Percentiles rank a stretch among this genome's conserved stretches.
phyloP scores from a whole-genome alignment of 2,888 invertebrate genomes.

The Amitus sp. region DNA sequence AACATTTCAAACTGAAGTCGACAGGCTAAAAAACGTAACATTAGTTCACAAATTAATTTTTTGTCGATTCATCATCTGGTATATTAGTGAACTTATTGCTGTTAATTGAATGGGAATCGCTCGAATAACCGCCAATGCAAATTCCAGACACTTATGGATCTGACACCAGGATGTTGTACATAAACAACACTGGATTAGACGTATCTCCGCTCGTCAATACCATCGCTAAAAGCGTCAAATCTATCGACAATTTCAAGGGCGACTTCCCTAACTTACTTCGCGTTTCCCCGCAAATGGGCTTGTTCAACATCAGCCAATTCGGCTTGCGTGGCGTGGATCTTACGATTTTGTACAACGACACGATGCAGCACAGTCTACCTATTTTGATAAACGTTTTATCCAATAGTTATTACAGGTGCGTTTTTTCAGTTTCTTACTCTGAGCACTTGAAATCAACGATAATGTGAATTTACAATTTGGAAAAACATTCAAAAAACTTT shows the following conservation, averaged over 20 bases:
- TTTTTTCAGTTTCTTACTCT: too few relatives aligned
- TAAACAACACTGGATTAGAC: constrained; percentile 68
- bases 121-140: neutral
- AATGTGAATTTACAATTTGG: too few relatives aligned
- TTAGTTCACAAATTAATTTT: too few relatives aligned
- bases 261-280: constrained; percentile 73
- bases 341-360: constrained; percentile 80
- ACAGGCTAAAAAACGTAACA: too few relatives aligned
- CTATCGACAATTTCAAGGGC: constrained; percentile 71
- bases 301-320: constrained; percentile 72
- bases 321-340: constrained; percentile 67
- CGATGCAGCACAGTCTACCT: constrained; percentile 82
- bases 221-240: constrained; percentile 56
- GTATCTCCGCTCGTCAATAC: constrained; percentile 55
- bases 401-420: constrained; percentile 76
- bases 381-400: constrained; percentile 78
- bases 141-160: constrained; percentile 69
- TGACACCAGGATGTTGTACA: constrained; percentile 72
- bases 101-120: too few relatives aligned
- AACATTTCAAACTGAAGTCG: too few relatives aligned
- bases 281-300: constrained; percentile 75
- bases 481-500: too few relatives aligned
- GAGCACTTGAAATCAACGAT: constrained; percentile 10
- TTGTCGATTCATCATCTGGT: neutral
- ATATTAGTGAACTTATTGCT: too few relatives aligned